Evolutionary conservation across 2,888 invertebrate genomes (phyloP), one percentile per base, ranked within the genome.

Genomic region (Pachymerium ferrugineum): DNA sequence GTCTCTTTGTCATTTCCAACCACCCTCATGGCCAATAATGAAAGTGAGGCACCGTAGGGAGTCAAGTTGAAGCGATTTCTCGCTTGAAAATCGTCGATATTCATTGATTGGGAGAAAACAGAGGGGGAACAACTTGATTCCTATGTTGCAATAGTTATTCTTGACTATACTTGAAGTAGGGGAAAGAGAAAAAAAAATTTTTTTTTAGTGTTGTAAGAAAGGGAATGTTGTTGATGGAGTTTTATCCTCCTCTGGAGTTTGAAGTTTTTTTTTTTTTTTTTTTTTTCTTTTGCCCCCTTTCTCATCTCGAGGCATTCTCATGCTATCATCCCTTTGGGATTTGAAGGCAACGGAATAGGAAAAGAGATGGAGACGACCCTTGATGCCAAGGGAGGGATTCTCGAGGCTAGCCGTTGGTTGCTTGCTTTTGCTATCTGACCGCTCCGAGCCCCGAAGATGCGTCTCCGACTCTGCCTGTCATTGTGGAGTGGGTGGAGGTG

Each of bases 251-350:
- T 25, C 62, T 62, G 12, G 62, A 62, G 25, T 62, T 62, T 62
- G 62, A 62, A 62, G 62, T 62, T 28, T 16, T 38, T 62, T 62
- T 62, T 62, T 54, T 62, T 62, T 62, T 62, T 28, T n/a, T n/a
- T n/a, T n/a, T n/a, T n/a, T n/a, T n/a, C n/a, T n/a, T n/a, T n/a
- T n/a, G n/a, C n/a, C n/a, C n/a, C n/a, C n/a, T n/a, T n/a, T n/a
- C 22, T 62, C 62, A 62, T 62, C 62, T 62, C 62, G 62, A 62
- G 62, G 62, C 62, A 62, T 62, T 62, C 62, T 62, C 62, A 62
- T 62, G 62, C 62, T 62, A 62, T 62, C 62, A 62, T 62, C 62
- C 62, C 62, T 62, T 62, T 62, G 62, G 62, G 62, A 62, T 62
- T 62, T 62, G 62, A 62, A 62, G 62, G 62, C 62, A 62, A 62